Evolutionary conservation across 2,113 vertebrate species (phyloP).

Genomic region (Pogonocichla stellata): DNA sequence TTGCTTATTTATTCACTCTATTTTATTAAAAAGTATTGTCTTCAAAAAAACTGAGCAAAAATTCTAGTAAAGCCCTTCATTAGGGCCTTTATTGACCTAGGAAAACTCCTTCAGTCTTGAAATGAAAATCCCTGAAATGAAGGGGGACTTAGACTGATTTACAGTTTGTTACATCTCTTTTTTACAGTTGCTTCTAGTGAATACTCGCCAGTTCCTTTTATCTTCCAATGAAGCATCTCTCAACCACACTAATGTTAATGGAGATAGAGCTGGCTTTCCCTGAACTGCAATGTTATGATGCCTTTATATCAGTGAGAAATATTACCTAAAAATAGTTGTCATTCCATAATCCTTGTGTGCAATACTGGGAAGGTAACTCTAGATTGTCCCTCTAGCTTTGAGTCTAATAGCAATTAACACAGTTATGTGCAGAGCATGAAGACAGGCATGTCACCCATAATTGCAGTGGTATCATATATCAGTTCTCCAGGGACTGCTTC

Average conservation of each 20-base stretch:
- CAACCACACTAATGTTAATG: not conserved
- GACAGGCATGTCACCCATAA: not conserved
- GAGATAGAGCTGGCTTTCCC: not conserved
- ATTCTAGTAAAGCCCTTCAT: not conserved
- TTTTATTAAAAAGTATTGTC: not conserved
- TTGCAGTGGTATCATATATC: not conserved
- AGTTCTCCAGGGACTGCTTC: not conserved
- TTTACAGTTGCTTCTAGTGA: not conserved
- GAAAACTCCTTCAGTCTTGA: not conserved
- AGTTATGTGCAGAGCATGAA: not conserved
- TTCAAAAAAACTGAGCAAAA: not conserved
- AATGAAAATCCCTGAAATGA: not conserved
- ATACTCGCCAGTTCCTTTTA: not conserved
- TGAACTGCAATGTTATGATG: not conserved
- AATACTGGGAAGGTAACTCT: not conserved
- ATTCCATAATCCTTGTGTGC: not conserved
- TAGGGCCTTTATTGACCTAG: not conserved
- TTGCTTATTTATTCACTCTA: not conserved
- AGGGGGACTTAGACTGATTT: not conserved
- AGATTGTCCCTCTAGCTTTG: not conserved
- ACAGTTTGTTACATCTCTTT: not conserved
- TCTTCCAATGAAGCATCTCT: not conserved
- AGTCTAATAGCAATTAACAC: not conserved
- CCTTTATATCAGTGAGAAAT: not conserved
- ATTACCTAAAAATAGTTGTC: not conserved